Evolutionary conservation across 2,797 vertebrate genomes (phyloP).

Genomic region (Melanotaenia parkinsoni): DNA sequence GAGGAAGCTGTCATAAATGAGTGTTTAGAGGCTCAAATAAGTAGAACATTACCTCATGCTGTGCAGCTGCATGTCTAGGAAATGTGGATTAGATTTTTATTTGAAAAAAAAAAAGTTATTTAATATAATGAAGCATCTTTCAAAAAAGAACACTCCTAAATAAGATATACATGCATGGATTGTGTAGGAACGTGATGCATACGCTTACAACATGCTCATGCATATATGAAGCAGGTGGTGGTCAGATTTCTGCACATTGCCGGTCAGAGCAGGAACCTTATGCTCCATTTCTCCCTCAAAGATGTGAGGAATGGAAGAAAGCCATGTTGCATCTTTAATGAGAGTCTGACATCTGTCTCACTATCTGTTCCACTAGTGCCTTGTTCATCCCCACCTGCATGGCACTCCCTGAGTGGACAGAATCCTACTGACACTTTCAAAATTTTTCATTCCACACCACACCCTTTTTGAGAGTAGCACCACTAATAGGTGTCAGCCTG

Average conservation of each 20-base stretch:
- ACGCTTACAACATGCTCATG: conserved; percentile 8
- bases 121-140: background rate
- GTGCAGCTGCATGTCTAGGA: conserved; percentile 36
- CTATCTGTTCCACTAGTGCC: conserved; percentile 47
- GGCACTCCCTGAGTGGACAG: conserved; percentile 19
- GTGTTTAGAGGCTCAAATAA: conserved; percentile 59
- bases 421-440: conserved; percentile 11
- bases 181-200: conserved; percentile 1
- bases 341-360: conserved; percentile 72
- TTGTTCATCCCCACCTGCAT: conserved; percentile 48
- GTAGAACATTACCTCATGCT: conserved; percentile 42
- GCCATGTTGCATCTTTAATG: conserved; percentile 80
- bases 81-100: conserved; percentile 16
- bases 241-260: conserved; percentile 61
- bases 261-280: conserved; percentile 59
- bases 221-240: conserved; percentile 43
- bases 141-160: conserved; percentile 2
- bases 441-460: conserved; percentile 11
- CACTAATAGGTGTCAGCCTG: conserved; percentile 5
- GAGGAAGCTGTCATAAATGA: conserved; percentile 61
- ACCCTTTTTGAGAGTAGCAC: background rate
- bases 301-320: conserved; percentile 74
- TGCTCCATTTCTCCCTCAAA: conserved; percentile 67
- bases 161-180: background rate
- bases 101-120: conserved; percentile 15